Base-by-base conservation (phyloP, 53 echinoderm and acorn worm species). In the Paracentrotus lividus region DNA sequence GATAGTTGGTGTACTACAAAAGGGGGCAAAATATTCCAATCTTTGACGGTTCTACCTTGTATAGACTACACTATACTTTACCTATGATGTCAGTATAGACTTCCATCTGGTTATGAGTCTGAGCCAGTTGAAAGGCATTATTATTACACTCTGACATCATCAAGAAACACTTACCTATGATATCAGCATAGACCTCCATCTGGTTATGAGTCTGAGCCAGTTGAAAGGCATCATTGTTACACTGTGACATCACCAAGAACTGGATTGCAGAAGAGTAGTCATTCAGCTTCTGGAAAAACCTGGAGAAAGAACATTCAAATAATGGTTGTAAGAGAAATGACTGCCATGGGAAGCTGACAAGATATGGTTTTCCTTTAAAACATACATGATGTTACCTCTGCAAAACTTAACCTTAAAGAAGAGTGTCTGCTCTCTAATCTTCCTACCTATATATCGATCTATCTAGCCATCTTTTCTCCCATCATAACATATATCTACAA, bases 201-300 rank as follows among this genome's bases (percentile, higher is more conserved):
- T 99, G 99, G 90, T 96, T 97, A 94, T 99, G 99, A 21, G 97
- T 96, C 60, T 99, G 99, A 9, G 99, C 97, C 78, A 99, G 88
- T 91, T 99, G 99, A 88, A 99, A 99, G 27, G 99, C 99, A 36
- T 99, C 99, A 56, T 99, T 97, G 78, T 99, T 99, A 53, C 99
- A 99, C 91, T 97, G 96, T 55, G 99, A 99, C 99, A 99, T 99
- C 58, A 99, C 99, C 44, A 99, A 88, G 95, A 99, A 99, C 94
- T 99, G 99, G 58, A 99, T 99, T 42, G 99, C 99, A 18, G 99
- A 99, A 24, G 96, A 92, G 91, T 93, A 99, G 93, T 99, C 99
- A 68, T 96, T 99, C 96, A 99, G 81, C 96, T 99, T 99, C 96
- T 97, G 96, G 99, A 99, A 99, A 96, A 99, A 99, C 75, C 99